phyloP scores from a whole-genome alignment of 2,797 vertebrate species.

The Hybognathus amarus region DNA sequence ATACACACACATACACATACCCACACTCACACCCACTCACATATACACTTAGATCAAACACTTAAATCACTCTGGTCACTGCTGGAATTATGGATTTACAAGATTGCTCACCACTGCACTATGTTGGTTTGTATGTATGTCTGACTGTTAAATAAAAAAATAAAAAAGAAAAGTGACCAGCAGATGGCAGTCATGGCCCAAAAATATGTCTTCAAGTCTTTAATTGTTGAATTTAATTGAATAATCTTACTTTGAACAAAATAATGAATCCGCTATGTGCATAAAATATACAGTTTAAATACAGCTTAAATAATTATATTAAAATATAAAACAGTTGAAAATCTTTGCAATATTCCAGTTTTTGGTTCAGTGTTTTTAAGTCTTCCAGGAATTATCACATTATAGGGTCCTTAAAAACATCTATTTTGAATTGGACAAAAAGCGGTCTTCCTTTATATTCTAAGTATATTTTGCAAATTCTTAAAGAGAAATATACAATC shows the following conservation, averaged over 20 bases:
- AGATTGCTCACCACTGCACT: too few relatives aligned
- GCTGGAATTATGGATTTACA: too few relatives aligned
- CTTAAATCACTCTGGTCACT: too few relatives aligned
- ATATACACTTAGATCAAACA: too few relatives aligned
- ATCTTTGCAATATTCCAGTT: neutral
- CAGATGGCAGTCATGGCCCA: slow-evolving; percentile 33
- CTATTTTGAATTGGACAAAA: neutral
- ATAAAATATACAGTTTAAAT: neutral
- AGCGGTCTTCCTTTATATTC: neutral
- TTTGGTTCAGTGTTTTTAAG: neutral
- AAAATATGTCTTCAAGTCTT: neutral
- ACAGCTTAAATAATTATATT: neutral
- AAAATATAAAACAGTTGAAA: neutral
- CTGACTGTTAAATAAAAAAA: too few relatives aligned
- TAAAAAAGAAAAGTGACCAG: slow-evolving; percentile 13
- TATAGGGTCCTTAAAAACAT: neutral
- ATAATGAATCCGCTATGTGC: neutral
- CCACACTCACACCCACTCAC: too few relatives aligned
- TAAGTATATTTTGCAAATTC: neutral
- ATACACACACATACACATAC: too few relatives aligned
- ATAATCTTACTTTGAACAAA: neutral
- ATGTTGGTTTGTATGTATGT: too few relatives aligned
- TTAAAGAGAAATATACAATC: neutral
- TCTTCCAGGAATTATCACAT: neutral
- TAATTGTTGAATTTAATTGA: neutral